Conservation (phyloP, 2,888 invertebrate genomes). For the Trichacis sp. region DNA sequence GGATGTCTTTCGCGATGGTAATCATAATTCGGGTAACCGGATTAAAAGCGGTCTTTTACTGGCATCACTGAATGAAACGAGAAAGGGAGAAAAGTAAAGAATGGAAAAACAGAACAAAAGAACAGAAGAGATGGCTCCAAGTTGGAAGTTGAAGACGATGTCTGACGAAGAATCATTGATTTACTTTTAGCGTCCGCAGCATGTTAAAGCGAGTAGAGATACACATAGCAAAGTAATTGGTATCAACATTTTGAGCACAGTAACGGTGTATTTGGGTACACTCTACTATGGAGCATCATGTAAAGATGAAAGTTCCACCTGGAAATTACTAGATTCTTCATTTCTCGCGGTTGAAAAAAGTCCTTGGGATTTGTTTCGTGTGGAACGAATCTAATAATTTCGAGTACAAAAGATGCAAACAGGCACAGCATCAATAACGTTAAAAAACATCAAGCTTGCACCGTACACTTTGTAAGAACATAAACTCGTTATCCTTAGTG, state of each 20-base stretch:
- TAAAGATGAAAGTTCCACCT: constrained; percentile 2
- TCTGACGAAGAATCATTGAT: constrained; percentile 6
- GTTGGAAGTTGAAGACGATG: constrained; percentile 5
- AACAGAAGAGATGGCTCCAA: constrained; percentile 12
- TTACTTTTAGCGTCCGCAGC: constrained; percentile 17
- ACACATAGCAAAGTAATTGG: constrained; percentile 28
- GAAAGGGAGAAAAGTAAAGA: constrained; percentile 18
- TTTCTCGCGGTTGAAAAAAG: no score
- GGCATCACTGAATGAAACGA: constrained; percentile 20
- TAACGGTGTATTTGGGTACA: constrained; percentile 11
- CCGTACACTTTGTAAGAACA: constrained; percentile 50
- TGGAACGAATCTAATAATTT: constrained; percentile 28
- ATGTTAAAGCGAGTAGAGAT: constrained; percentile 29
- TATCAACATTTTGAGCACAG: constrained; percentile 23
- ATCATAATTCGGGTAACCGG: constrained; percentile 1
- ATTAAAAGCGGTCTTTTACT: constrained; percentile 8
- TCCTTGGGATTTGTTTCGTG: neutral
- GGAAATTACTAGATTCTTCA: constrained; percentile 1
- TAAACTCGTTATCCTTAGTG: constrained; percentile 43
- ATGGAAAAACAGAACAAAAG: constrained; percentile 5
- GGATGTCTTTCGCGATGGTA: no score
- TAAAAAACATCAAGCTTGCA: constrained; percentile 55
- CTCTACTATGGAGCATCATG: constrained; percentile 16
- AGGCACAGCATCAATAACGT: constrained; percentile 39
- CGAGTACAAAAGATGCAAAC: constrained; percentile 24